These are phyloP conservation scores for Catharus fuscescens DNA, from an alignment of 2,113 vertebrate species.

Conservation along the genomic window DNA sequence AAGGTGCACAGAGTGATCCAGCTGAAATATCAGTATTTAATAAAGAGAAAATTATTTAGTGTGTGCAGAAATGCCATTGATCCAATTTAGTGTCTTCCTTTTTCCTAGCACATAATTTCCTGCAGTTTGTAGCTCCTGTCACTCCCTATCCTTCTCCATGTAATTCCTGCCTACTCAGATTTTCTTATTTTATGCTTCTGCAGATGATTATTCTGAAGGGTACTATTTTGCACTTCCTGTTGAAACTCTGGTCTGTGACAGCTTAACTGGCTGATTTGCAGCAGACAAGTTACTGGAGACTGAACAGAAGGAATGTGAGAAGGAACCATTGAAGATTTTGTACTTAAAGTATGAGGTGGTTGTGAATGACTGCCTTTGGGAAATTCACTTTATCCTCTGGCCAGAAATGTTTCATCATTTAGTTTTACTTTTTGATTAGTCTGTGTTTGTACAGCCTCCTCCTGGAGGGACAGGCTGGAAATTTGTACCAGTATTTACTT, in stretches of 20 bases:
- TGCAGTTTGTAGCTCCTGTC: background rate
- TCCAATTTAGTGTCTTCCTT: background rate
- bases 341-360: background rate
- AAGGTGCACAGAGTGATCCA: background rate
- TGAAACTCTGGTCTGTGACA: background rate
- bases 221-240: background rate
- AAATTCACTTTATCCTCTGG: background rate
- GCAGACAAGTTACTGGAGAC: background rate
- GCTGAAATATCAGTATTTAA: background rate
- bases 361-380: background rate
- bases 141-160: background rate
- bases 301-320: constrained; percentile 2
- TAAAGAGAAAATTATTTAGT: background rate
- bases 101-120: background rate
- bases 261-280: background rate
- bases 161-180: background rate
- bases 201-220: constrained; percentile 15
- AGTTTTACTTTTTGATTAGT: background rate
- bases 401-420: background rate
- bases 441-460: background rate
- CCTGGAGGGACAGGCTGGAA: background rate
- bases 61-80: background rate
- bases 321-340: background rate
- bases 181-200: background rate
- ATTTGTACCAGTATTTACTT: background rate